Evolutionary conservation across 2,888 invertebrate genomes (phyloP), one percentile per base, ranked within the genome.

Genomic region (Chalcis sispes): DNA sequence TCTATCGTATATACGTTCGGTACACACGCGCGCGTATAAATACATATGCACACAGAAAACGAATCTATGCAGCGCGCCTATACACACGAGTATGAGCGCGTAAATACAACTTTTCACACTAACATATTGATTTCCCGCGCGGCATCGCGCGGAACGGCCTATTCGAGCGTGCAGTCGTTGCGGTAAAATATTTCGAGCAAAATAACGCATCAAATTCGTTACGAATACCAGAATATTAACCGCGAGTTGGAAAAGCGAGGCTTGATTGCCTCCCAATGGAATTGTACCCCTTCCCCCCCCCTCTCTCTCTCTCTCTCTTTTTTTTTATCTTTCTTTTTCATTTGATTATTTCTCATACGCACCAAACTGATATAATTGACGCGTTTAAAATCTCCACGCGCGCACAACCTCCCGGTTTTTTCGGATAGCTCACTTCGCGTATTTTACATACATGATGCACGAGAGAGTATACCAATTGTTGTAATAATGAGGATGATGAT

Each of bases 91-190:
- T 40, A 65, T 40, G 40, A 46, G 64, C 61, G 66, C 72, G 46
- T 72, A 77, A 78, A 67, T 80, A 77, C 75, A 76, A 81, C 81
- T 84, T 84, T 83, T 83, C 81, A 82, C 79, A 76, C 78, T 72
- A 77, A 58, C 61, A 79, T 85, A 85, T 85, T 83, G 84, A 85
- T 85, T 85, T 83, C 82, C 66, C 59, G 5, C 36, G 20, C 4
- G 15, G 40, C 52, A n/a, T 20, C 23, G 36, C 18, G 40, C 20
- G 7, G 54, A 10, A 20, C 18, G 42, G 40, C 56, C 77, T 79
- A 80, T 81, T 77, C 80, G 75, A 70, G 67, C 75, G 58, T 67
- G 62, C 50, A n/a, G n/a, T n/a, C 58, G 56, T 72, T 66, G 71
- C 42, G 64, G 70, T 64, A 59, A 79, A 79, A 77, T 75, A 79